Conservation (phyloP, 2,113 vertebrate genomes). For the Mastomys coucha region DNA sequence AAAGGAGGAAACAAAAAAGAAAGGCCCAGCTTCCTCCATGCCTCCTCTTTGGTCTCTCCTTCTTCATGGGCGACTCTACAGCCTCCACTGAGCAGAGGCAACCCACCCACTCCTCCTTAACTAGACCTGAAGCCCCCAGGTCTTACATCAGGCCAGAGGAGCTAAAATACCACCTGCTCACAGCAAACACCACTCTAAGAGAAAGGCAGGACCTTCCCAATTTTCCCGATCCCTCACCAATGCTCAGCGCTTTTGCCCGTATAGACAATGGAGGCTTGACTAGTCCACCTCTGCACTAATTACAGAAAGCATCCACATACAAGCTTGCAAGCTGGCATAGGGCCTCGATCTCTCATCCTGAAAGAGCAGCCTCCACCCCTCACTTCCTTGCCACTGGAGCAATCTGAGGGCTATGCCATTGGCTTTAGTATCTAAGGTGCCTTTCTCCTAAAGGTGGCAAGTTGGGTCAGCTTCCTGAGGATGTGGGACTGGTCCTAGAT, state of each 20-base stretch:
- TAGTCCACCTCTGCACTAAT: background rate
- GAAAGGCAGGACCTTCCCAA: background rate
- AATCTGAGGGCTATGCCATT: background rate
- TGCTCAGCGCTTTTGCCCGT: background rate
- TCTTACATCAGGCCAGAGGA: background rate
- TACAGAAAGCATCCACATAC: background rate
- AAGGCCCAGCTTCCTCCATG: background rate
- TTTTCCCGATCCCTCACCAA: background rate
- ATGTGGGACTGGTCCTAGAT: background rate
- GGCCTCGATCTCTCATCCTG: background rate
- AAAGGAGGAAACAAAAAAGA: background rate
- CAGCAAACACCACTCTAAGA: background rate
- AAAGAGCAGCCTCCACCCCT: background rate
- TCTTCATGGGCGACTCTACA: background rate
- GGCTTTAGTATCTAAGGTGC: conserved; percentile 43
- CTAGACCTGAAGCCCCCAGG: background rate
- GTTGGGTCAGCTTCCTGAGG: conserved; percentile 5
- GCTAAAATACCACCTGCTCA: background rate
- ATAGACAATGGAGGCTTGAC: background rate
- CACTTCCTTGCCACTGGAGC: background rate
- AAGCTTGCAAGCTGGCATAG: background rate
- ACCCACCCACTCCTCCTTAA: background rate
- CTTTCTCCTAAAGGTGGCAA: background rate
- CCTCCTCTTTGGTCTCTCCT: background rate
- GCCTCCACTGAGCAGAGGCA: background rate